These are phyloP conservation scores for Incurvaria masculella DNA, from an alignment of 2,888 invertebrate species.

Conservation along the genomic window DNA sequence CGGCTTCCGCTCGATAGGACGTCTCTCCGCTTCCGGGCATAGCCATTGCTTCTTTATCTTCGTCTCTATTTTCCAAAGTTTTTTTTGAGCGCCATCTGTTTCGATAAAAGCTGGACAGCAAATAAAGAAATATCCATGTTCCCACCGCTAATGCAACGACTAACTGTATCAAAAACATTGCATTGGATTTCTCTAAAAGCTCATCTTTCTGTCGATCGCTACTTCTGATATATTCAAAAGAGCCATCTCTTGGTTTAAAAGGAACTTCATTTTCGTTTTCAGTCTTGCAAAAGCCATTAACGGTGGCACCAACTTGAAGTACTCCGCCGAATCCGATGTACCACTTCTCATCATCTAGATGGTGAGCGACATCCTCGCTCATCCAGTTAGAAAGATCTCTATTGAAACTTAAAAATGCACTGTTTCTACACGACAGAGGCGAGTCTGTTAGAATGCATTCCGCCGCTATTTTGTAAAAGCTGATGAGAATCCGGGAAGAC, in stretches of 20 bases:
- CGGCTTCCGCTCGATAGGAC: conserved; percentile 20
- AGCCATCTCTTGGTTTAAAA: conserved; percentile 20
- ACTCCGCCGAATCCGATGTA: conserved; percentile 42
- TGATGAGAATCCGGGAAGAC: conserved; percentile 35
- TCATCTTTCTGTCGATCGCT: conserved; percentile 25
- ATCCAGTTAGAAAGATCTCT: conserved; percentile 48
- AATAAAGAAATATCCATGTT: conserved; percentile 12
- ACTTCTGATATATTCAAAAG: no score
- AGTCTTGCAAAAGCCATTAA: conserved; percentile 41
- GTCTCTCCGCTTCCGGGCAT: conserved; percentile 26
- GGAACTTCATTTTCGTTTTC: conserved; percentile 25
- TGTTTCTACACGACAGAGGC: conserved; percentile 34
- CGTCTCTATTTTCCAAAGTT: no score
- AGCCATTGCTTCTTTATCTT: conserved; percentile 29
- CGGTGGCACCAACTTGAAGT: conserved; percentile 40
- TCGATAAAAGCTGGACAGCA: background rate
- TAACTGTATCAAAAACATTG: conserved; percentile 23
- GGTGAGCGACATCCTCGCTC: conserved; percentile 41
- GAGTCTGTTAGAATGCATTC: conserved; percentile 38
- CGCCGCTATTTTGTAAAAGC: conserved; percentile 40
- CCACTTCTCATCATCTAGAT: conserved; percentile 36
- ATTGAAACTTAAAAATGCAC: conserved; percentile 41
- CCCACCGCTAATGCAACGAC: conserved; percentile 25
- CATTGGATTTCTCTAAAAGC: background rate
- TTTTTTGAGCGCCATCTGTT: no score